Percentiles rank a stretch among this genome's conserved stretches.
Conservation (phyloP, 2,888 invertebrate species). For the Epinotia ramella region DNA sequence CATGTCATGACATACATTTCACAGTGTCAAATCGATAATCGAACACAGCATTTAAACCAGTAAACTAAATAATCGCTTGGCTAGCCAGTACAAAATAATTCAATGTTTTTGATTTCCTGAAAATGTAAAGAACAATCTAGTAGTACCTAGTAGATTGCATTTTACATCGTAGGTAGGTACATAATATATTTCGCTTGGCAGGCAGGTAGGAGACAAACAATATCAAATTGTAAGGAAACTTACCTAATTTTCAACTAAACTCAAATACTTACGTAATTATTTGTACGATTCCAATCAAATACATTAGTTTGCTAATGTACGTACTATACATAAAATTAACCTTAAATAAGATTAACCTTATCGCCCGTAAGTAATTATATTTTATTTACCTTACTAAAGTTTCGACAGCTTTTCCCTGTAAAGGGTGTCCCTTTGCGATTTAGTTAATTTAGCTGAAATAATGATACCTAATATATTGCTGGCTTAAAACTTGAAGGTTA, state of each 20-base stretch:
- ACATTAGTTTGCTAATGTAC: neutral
- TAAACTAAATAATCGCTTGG: conserved; percentile 18
- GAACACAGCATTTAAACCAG: neutral
- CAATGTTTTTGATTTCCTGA: neutral
- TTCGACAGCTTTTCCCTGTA: neutral
- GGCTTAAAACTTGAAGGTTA: neutral
- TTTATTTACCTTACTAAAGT: neutral
- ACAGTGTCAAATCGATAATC: neutral
- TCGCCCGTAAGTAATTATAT: neutral
- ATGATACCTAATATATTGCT: neutral
- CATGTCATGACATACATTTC: neutral
- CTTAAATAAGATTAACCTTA: neutral
- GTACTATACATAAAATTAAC: neutral
- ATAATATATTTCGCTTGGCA: conserved; percentile 6
- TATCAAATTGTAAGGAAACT: neutral
- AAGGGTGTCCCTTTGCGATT: neutral
- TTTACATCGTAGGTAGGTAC: neutral
- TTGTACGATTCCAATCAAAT: neutral
- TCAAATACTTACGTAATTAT: neutral
- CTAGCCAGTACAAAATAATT: neutral
- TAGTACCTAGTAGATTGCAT: no score
- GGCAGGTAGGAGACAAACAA: neutral
- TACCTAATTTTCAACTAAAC: neutral
- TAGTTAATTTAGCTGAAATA: neutral
- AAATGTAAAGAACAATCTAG: neutral